Base-by-base conservation (phyloP, 2,888 invertebrate genomes). In the Drosophila mayaguana region DNA sequence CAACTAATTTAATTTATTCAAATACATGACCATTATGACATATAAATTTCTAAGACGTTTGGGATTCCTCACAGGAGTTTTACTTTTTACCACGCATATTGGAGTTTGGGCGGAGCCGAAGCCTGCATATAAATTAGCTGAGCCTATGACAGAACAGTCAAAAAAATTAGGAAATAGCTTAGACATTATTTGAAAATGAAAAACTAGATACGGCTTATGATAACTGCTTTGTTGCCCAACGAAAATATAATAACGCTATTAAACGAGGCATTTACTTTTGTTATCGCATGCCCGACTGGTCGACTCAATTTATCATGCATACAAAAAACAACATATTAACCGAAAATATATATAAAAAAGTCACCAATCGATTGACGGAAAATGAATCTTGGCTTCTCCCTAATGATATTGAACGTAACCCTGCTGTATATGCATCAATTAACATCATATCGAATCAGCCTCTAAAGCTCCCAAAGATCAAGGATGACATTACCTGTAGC, bases 401-500 rank as follows among this genome's bases (percentile, higher is more conserved):
- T 46, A 48, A 46, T n/a, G 57, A 59, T 18, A n/a, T 25, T 53
- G n/a, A 12, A 14, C 20, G n/a, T 20, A 51, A 38, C 18, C n/a
- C 28, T 40, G 28, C 14, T 4, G 18, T 2, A 28, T 60, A 8
- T 16, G 1, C 18, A 16, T 7, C 48, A 22, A 9, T 48, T 1
- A 36, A 48, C 14, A 7, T 55, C 6, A 1, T 51, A 6, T 2
- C 32, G 25, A 55, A 16, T 9, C 38, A 43, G 14, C 43, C 59
- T n/a, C 45, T 53, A 1, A 60, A 42, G 28, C 51, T 46, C 4
- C 73, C 64, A 20, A 88, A 82, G 36, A 80, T 85, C 16, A 89
- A 88, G 46, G 72, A 85, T 25, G 88, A 76, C 43, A 50, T 72
- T 11, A 79, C 82, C 0, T 88, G 88, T 55, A 51, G 72, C 28